These are phyloP conservation scores for Dolichallabes microphthalmus DNA, from an alignment of 2,113 vertebrate species.

Conservation along the genomic window DNA sequence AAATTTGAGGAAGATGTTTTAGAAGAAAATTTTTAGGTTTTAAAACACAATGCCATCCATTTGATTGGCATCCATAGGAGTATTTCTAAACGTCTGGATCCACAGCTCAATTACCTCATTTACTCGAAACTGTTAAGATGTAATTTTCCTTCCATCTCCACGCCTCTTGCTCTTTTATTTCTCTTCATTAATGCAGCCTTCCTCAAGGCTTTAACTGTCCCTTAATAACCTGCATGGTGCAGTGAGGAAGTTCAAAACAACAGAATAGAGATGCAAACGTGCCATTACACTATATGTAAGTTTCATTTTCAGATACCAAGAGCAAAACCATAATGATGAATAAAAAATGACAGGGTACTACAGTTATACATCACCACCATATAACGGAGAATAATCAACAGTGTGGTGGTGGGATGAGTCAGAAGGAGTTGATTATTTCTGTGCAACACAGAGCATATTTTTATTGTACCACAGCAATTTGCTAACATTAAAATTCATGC, in stretches of 20 bases:
- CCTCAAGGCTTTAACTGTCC: conserved; percentile 17
- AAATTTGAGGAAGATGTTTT: not conserved
- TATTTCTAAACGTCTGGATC: conserved; percentile 22
- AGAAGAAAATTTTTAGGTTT: not conserved
- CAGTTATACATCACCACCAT: not conserved
- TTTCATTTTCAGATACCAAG: not conserved
- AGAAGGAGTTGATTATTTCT: too few species aligned
- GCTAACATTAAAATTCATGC: too few species aligned
- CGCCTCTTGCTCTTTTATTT: conserved; percentile 19
- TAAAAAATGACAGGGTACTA: not conserved
- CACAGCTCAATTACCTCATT: conserved; percentile 15
- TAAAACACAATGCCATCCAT: conserved; percentile 7
- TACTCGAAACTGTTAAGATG: conserved; percentile 21
- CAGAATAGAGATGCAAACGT: conserved; percentile 3
- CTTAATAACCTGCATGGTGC: not conserved
- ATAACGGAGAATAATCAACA: not conserved
- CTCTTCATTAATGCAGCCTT: conserved; percentile 24
- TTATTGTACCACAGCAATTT: too few species aligned
- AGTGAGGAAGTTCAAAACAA: conserved; percentile 22
- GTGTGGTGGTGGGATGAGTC: not conserved
- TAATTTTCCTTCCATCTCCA: conserved; percentile 20
- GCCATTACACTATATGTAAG: not conserved
- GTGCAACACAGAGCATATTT: too few species aligned
- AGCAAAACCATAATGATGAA: not conserved
- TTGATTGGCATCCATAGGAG: conserved; percentile 2